Evolutionary conservation across 2,888 invertebrate genomes (phyloP), one percentile per base, ranked within the genome.

Genomic region (Quadroppia sp.): DNA sequence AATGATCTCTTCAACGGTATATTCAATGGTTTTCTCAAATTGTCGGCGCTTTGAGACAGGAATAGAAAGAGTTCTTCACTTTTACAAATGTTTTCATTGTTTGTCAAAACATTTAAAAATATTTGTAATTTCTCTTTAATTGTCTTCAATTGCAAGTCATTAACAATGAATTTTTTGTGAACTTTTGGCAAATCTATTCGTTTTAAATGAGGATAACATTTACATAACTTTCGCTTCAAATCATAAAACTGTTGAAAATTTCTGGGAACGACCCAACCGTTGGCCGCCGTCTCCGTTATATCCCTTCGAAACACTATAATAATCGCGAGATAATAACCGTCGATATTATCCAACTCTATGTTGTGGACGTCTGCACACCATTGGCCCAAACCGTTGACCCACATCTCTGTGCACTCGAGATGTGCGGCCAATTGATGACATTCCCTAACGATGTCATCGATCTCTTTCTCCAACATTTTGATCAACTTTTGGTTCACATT

Each of bases 21-120:
- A 59, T 89, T 89, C 20, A 79, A 76, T 6, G 80, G 79, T 71
- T 81, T 90, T 82, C 92, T 92, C 77, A 94, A 85, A 83, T 91
- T 91, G 81, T 93, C 92, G 0, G 93, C 92, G 82, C 91, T 92
- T 3, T 93, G 93, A 82, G 92, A 92, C n/a, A 94, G 86, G 83
- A 94, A 94, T 76, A 91, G 88, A 81, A 93, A 94, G 77, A 94
- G 86, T 72, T 91, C 90, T 84, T 94, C 94, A 81, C 92, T 90
- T 84, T 91, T 91, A 82, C 91, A 91, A 78, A 94, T 84, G 79
- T 89, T 86, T 77, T 93, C 93, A 80, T 94, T 92, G 84, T 90
- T 90, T 82, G 94, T 85, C 79, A 94, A 89, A 9, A 50, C 6
- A 53, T 73, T 36, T 1, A 73, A 4, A 50, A 73, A 56, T 17